phyloP scores from a whole-genome alignment of 2,888 invertebrate species.

The Julus scandinavius region DNA sequence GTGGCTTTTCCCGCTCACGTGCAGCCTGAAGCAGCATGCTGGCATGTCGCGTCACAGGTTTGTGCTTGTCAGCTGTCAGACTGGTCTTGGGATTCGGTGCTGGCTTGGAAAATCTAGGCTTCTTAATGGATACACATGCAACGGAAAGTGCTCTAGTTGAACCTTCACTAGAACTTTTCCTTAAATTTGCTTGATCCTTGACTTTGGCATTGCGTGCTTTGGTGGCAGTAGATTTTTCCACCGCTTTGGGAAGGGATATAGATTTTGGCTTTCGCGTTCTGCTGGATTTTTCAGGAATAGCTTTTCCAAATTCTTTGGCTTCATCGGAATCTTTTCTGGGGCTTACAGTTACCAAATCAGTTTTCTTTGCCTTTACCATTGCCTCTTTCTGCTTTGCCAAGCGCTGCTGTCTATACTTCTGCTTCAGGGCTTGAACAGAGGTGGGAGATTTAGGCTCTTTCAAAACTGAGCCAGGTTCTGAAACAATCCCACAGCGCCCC shows the following conservation, averaged over 20 bases:
- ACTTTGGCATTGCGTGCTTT: neutral
- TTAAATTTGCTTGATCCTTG: neutral
- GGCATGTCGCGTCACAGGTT: slow-evolving; percentile 54
- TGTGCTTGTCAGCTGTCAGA: neutral
- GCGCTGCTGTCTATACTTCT: slow-evolving; percentile 73
- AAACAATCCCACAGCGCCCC: neutral
- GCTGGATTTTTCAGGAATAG: neutral
- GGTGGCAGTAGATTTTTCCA: neutral
- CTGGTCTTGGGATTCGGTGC: neutral
- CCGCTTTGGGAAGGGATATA: neutral
- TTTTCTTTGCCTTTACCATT: slow-evolving; percentile 56
- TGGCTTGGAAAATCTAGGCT: neutral
- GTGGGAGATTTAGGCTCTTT: neutral
- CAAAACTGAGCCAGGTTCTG: neutral
- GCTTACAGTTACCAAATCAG: neutral
- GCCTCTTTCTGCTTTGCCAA: slow-evolving; percentile 69
- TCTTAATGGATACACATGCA: neutral
- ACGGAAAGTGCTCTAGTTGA: neutral
- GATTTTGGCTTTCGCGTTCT: neutral
- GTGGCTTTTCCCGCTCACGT: neutral
- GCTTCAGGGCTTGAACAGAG: slow-evolving; percentile 71
- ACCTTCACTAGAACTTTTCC: neutral
- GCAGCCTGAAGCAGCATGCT: slow-evolving; percentile 51
- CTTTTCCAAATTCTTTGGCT: neutral
- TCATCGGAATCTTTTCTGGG: neutral